Evolutionary conservation across 2,113 vertebrate genomes (phyloP).

Genomic region (Lophotis ruficrista): DNA sequence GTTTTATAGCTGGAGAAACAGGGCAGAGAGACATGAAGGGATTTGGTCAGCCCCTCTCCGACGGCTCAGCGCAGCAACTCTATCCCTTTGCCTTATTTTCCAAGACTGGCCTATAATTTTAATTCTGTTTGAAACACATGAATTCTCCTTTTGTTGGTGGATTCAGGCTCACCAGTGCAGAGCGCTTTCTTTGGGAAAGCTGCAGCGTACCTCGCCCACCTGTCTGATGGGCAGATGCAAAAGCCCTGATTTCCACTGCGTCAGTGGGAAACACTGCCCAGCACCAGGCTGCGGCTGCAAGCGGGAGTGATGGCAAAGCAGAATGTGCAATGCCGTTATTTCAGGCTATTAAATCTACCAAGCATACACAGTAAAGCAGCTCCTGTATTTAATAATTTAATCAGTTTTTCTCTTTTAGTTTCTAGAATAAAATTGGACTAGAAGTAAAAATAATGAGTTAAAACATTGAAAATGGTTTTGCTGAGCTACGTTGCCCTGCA

Average conservation of each 20-base stretch:
- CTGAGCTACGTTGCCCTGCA: not conserved
- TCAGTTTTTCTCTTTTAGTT: not conserved
- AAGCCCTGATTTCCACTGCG: not conserved
- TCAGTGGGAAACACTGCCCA: not conserved
- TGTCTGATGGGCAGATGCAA: accelerated
- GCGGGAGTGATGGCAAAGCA: not conserved
- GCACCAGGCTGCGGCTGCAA: not conserved
- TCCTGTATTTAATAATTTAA: not conserved
- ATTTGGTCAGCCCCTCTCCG: not conserved
- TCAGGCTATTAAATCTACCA: not conserved
- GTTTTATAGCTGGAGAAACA: not conserved
- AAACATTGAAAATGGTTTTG: not conserved
- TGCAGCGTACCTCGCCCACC: not conserved
- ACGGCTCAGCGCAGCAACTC: not conserved
- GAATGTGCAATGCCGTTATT: not conserved
- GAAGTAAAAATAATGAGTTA: not conserved
- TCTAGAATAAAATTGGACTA: not conserved
- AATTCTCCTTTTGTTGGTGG: not conserved
- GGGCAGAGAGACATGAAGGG: not conserved
- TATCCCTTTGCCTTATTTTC: not conserved
- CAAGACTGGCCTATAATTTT: not conserved
- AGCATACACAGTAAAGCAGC: not conserved
- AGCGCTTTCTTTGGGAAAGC: not conserved
- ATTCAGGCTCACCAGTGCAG: accelerated
- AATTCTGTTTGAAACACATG: not conserved